Base-by-base conservation (phyloP, 2,113 vertebrate genomes). In the Phoxinus phoxinus region DNA sequence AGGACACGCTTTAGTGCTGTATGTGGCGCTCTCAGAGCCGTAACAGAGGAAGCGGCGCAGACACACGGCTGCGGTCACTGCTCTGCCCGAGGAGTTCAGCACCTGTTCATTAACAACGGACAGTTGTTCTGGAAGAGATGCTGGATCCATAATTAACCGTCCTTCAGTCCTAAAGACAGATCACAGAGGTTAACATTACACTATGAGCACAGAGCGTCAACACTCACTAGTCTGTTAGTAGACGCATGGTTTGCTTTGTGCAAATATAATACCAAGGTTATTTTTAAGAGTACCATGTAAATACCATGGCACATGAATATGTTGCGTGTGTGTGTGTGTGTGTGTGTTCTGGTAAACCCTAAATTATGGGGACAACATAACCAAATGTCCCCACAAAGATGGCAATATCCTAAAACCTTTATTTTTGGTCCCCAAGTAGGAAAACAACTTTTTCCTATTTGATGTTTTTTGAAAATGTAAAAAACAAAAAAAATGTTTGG, bases 41-140 rank as follows among this genome's bases (percentile, higher is more conserved):
- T 97, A 99, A 89, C 97, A 97, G 9, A 99, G 88, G 92, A 99
- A 98, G 32, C 92, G 96, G 1, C 90, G 94, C n/a, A 99, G 95
- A 3, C 94, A 94, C 74, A 90, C 86, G 89, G 91, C 92, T 86
- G 97, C 96, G 0, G 89, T 94, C 89, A 97, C 93, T 5, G 94
- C 94, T 95, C 95, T 88, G 23, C 87, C 91, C 61, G 91, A 92
- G 3, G 93, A 91, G 87, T 92, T 92, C 1, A 81, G 88, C 27
- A 23, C 41, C 51, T 30, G 53, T 48, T 82, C 78, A n/a, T 51
- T 46, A 67, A 53, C 69, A 15, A 15, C 56, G 27, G 76, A 48
- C 65, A 59, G 75, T 35, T 79, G 81, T 10, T 80, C 72, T 35
- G 51, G 61, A 15, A 9, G 48, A 41, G 74, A 85, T 13, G 85